These are phyloP conservation scores for Pygoscelis antarcticus DNA, from an alignment of 2,113 vertebrate species.

Conservation along the genomic window DNA sequence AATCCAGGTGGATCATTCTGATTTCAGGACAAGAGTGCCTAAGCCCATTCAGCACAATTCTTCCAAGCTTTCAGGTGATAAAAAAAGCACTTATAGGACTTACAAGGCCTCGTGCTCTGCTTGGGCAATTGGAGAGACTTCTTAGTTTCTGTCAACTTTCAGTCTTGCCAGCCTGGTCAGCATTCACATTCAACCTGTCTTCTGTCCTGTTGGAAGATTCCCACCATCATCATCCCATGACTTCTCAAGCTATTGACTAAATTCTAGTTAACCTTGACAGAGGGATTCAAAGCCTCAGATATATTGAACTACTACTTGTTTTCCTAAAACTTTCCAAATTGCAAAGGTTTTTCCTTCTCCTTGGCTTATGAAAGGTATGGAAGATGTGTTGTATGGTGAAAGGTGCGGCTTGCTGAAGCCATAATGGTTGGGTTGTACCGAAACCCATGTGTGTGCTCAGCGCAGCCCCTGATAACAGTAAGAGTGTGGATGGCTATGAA, in stretches of 20 bases:
- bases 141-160: neutral
- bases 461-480: neutral
- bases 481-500: neutral
- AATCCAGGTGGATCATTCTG: neutral
- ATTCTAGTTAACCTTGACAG: neutral
- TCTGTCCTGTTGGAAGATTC: neutral
- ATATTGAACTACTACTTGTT: neutral
- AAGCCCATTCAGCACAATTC: neutral
- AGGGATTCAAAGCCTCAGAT: neutral
- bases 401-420: neutral
- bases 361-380: neutral
- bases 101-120: neutral
- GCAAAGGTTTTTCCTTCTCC: neutral
- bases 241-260: neutral
- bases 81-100: neutral
- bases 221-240: too few species aligned
- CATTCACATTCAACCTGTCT: neutral
- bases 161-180: neutral
- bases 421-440: accelerated
- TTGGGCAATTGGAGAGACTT: neutral
- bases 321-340: neutral
- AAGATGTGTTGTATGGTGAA: neutral
- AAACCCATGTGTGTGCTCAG: neutral
- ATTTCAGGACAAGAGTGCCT: neutral
- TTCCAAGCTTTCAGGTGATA: neutral